A percentile compares a stretch with the other conserved stretches of the same genome.
phyloP scores from a whole-genome alignment of 2,113 vertebrate species.

The Motacilla alba region DNA sequence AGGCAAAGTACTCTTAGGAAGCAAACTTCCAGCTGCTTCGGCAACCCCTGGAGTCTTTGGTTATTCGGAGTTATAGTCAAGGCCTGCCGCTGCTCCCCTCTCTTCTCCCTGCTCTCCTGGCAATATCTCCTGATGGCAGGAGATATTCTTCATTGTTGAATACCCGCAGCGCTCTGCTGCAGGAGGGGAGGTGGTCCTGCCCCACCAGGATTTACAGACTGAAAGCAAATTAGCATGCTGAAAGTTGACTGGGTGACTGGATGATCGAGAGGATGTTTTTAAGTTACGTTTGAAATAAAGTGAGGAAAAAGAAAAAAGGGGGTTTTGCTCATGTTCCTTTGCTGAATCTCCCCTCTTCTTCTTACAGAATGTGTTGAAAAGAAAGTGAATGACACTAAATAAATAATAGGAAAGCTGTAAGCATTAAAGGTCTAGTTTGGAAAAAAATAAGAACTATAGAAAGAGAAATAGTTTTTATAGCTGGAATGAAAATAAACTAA shows the following conservation, averaged over 20 bases:
- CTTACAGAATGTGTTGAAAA: background rate
- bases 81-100: background rate
- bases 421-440: background rate
- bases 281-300: background rate
- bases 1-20: background rate
- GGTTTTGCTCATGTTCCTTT: background rate
- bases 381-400: background rate
- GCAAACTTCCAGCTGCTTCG: background rate
- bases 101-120: background rate
- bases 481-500: background rate
- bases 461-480: background rate
- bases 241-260: background rate
- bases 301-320: background rate
- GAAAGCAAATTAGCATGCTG: rapidly evolving
- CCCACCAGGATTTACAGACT: background rate
- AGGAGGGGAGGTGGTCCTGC: background rate
- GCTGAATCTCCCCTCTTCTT: background rate
- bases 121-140: background rate
- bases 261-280: background rate
- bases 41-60: background rate
- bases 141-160: background rate
- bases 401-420: background rate
- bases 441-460: background rate
- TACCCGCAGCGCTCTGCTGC: background rate
- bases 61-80: background rate